Conservation (phyloP, 2,888 invertebrate genomes). For the Campopleginae sp. region DNA sequence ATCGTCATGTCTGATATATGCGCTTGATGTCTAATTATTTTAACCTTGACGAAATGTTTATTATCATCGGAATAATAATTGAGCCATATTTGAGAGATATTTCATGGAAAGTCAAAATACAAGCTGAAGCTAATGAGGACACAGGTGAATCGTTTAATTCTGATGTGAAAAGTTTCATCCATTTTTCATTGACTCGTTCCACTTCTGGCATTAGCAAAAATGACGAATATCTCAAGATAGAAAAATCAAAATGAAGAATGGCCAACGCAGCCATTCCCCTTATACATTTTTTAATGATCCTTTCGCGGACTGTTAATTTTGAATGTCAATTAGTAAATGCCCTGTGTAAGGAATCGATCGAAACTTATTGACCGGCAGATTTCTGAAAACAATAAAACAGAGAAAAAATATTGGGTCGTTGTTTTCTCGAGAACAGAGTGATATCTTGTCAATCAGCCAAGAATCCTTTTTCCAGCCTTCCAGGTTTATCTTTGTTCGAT, state of each 20-base stretch:
- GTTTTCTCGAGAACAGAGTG: slow-evolving; percentile 39
- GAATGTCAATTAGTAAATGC: slow-evolving; percentile 2
- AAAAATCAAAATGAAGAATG: background rate
- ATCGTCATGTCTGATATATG: background rate
- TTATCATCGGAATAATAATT: background rate
- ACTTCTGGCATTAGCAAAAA: too few species aligned
- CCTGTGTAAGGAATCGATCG: slow-evolving; percentile 63
- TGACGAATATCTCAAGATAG: background rate
- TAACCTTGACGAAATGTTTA: background rate
- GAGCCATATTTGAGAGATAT: background rate
- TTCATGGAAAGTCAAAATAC: background rate
- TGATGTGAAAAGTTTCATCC: background rate
- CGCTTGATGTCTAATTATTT: background rate
- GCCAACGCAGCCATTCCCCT: background rate
- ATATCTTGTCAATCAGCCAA: slow-evolving; percentile 68
- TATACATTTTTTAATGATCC: background rate
- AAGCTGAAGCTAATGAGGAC: background rate
- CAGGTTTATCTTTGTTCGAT: slow-evolving; percentile 16
- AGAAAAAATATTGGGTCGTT: slow-evolving; percentile 29
- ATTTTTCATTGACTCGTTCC: background rate
- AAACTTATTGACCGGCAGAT: slow-evolving; percentile 40
- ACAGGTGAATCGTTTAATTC: background rate
- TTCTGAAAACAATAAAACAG: slow-evolving; percentile 5
- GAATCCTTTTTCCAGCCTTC: slow-evolving; percentile 37
- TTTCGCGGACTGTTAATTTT: background rate